A percentile compares a stretch with the other conserved stretches of the same genome.
Evolutionary conservation across 1,140 invertebrate species (phyloP).

Genomic region (Drosophila miranda): DNA sequence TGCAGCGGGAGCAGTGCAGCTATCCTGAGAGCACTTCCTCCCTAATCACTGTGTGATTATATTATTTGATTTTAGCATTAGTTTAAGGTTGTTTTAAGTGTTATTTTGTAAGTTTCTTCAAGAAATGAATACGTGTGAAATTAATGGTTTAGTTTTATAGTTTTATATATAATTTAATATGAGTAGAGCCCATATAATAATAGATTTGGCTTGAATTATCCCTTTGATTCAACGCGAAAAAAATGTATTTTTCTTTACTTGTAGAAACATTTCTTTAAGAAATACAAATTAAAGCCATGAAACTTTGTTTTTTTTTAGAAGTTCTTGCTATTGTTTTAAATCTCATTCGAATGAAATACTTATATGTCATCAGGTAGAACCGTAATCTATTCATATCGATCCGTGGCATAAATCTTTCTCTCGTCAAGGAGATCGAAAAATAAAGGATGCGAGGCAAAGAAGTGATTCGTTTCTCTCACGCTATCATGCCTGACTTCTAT

Average conservation of each 20-base stretch:
- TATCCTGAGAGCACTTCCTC: background rate
- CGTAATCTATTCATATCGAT: conserved; percentile 8
- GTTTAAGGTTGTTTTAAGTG: conserved; percentile 1
- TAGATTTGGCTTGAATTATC: too few species aligned
- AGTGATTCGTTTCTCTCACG: background rate
- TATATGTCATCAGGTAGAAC: conserved; percentile 1
- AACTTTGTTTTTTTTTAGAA: background rate
- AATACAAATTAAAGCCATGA: background rate
- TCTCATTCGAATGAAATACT: background rate
- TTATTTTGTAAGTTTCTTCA: conserved; percentile 26
- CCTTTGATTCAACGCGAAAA: too few species aligned
- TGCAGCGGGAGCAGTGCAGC: conserved; percentile 29
- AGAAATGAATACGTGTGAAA: conserved; percentile 13
- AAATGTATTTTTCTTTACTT: too few species aligned
- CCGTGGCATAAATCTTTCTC: conserved; percentile 3
- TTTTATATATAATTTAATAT: too few species aligned
- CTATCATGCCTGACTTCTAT: background rate
- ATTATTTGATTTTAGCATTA: conserved; percentile 7
- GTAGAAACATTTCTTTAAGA: too few species aligned
- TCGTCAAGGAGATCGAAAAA: conserved; percentile 22
- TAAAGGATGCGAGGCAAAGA: conserved; percentile 13
- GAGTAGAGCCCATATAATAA: too few species aligned
- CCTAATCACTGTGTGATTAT: conserved; percentile 24
- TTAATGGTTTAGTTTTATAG: background rate
- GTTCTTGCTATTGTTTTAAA: background rate